phyloP scores from a whole-genome alignment of 1,140 invertebrate species.

The Hypothenemus hampei region DNA sequence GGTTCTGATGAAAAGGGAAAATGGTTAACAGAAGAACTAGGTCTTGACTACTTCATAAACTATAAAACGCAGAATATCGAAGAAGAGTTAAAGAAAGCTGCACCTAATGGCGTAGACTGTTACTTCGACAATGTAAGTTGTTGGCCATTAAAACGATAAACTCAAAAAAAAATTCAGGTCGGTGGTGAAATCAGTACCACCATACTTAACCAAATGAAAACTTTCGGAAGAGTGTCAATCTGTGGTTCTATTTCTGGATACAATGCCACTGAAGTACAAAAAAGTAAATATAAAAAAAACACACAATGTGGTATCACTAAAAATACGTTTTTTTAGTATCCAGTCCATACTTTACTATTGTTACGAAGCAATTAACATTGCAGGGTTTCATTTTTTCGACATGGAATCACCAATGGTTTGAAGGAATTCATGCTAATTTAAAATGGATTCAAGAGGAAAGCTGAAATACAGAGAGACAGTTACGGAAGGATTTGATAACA shows the following conservation, averaged over 20 bases:
- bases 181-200: constrained; percentile 56
- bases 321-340: constrained; percentile 41
- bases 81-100: constrained; percentile 53
- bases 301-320: neutral
- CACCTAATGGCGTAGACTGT: constrained; percentile 63
- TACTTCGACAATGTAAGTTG: constrained; percentile 69
- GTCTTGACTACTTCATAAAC: constrained; percentile 65
- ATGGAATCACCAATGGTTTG: constrained; percentile 53
- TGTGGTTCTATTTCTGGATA: constrained; percentile 64
- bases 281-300: too few species aligned
- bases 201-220: constrained; percentile 60
- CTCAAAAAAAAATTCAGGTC: constrained; percentile 40
- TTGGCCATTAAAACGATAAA: neutral
- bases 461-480: constrained; percentile 57
- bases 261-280: constrained; percentile 39
- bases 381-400: constrained; percentile 59
- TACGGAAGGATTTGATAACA: constrained; percentile 60
- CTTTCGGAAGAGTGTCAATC: constrained; percentile 57
- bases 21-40: constrained; percentile 57
- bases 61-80: constrained; percentile 60
- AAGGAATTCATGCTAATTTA: constrained; percentile 55
- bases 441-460: constrained; percentile 55
- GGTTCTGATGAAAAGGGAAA: constrained; percentile 65
- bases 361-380: constrained; percentile 52
- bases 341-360: constrained; percentile 27